phyloP scores from a whole-genome alignment of 2,888 invertebrate genomes.

The Drosophila monieri region DNA sequence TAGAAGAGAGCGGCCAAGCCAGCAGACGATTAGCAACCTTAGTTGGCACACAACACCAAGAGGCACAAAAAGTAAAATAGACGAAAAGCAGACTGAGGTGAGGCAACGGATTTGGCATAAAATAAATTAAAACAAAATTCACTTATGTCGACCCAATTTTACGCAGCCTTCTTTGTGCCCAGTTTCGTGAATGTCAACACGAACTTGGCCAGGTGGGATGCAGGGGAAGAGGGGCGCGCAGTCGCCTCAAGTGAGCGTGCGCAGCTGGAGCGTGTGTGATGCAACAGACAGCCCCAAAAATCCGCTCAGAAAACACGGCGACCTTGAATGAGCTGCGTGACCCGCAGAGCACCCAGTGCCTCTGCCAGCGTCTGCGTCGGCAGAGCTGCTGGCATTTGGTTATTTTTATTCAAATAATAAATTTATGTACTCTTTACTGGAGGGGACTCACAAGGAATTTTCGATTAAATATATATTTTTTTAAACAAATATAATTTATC shows the following conservation, averaged over 20 bases:
- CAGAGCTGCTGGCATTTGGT: slow-evolving; percentile 38
- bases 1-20: slow-evolving; percentile 7
- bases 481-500: not conserved
- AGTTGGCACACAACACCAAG: slow-evolving; percentile 46
- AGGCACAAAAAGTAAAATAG: slow-evolving; percentile 5
- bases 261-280: slow-evolving; percentile 53
- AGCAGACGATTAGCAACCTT: slow-evolving; percentile 24
- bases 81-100: slow-evolving; percentile 38
- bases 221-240: not conserved
- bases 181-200: slow-evolving; percentile 77
- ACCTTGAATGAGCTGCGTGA: slow-evolving; percentile 81
- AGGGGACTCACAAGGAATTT: not conserved
- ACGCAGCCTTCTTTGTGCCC: slow-evolving; percentile 47
- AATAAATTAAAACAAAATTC: slow-evolving; percentile 52
- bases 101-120: slow-evolving; percentile 66
- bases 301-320: slow-evolving; percentile 72
- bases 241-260: slow-evolving; percentile 56
- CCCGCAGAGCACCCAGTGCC: slow-evolving; percentile 47
- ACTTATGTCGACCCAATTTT: slow-evolving; percentile 72
- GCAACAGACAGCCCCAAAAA: slow-evolving; percentile 58
- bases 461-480: not conserved
- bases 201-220: slow-evolving; percentile 41
- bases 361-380: slow-evolving; percentile 12
- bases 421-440: slow-evolving; percentile 11
- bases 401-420: slow-evolving; percentile 63